These are phyloP conservation scores for Colinus virginianus DNA, from an alignment of 2,113 vertebrate genomes.

Conservation along the genomic window DNA sequence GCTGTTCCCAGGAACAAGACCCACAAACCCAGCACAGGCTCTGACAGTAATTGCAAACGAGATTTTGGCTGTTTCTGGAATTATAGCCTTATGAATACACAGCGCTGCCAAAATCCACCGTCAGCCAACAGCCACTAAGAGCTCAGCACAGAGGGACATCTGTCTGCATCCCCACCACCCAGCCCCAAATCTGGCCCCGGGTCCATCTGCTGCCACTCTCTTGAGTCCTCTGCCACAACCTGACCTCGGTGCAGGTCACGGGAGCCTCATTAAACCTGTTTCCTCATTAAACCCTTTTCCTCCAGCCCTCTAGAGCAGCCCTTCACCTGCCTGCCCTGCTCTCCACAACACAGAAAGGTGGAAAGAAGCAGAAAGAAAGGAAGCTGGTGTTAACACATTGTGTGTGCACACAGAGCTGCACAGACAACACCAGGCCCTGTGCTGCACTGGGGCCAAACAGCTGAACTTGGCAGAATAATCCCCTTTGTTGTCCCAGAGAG, in stretches of 20 bases:
- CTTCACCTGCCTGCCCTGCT: not conserved
- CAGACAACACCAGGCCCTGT: not conserved
- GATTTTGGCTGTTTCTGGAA: not conserved
- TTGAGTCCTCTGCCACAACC: not conserved
- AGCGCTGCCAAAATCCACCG: accelerated
- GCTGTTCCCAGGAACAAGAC: not conserved
- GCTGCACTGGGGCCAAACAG: constrained; percentile 36
- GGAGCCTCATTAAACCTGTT: not conserved
- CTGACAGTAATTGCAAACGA: not conserved
- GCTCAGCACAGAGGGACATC: not conserved
- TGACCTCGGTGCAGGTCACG: accelerated
- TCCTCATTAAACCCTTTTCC: not conserved
- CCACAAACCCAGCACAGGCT: accelerated
- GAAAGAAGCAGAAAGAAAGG: accelerated
- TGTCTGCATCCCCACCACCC: accelerated
- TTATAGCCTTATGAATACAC: not conserved
- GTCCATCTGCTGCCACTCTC: not conserved
- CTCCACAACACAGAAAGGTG: accelerated
- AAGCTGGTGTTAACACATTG: accelerated
- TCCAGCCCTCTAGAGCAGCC: not conserved
- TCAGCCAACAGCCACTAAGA: not conserved
- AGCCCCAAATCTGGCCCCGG: not conserved
- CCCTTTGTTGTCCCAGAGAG: constrained; percentile 32
- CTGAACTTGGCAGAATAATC: constrained; percentile 31
- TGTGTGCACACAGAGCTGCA: not conserved